phyloP scores from a whole-genome alignment of 2,113 vertebrate species.

The Oostethus manadensis region DNA sequence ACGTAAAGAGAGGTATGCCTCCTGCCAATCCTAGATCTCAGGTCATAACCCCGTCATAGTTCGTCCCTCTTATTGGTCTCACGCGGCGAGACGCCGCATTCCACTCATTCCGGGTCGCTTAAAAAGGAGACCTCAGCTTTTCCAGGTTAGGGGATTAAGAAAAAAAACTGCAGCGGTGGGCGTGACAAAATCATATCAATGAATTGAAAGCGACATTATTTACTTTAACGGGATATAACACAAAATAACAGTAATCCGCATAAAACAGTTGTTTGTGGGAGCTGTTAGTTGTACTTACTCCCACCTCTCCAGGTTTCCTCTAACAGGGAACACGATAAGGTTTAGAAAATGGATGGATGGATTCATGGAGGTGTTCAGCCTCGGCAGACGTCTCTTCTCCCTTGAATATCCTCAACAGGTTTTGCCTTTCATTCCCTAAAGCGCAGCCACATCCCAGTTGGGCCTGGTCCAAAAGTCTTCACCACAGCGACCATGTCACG shows the following conservation, averaged over 20 bases:
- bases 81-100: slow-evolving; percentile 44
- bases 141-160: neutral
- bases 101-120: slow-evolving; percentile 53
- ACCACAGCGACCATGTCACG: neutral
- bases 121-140: slow-evolving; percentile 35
- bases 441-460: slow-evolving; percentile 35
- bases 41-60: slow-evolving; percentile 48
- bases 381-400: neutral
- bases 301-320: neutral
- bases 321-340: neutral
- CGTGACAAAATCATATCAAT: no score
- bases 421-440: slow-evolving; percentile 40
- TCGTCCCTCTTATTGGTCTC: slow-evolving; percentile 49
- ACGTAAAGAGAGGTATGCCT: slow-evolving; percentile 15
- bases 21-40: slow-evolving; percentile 27
- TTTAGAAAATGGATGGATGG: neutral
- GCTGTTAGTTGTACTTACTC: no score
- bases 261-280: neutral
- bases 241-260: no score
- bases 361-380: no score
- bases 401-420: neutral
- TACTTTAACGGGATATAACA: no score
- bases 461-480: slow-evolving; percentile 29
- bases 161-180: no score
- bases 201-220: no score